These are phyloP conservation scores for Prionace glauca DNA, from an alignment of 2,797 vertebrate genomes.

Conservation along the genomic window DNA sequence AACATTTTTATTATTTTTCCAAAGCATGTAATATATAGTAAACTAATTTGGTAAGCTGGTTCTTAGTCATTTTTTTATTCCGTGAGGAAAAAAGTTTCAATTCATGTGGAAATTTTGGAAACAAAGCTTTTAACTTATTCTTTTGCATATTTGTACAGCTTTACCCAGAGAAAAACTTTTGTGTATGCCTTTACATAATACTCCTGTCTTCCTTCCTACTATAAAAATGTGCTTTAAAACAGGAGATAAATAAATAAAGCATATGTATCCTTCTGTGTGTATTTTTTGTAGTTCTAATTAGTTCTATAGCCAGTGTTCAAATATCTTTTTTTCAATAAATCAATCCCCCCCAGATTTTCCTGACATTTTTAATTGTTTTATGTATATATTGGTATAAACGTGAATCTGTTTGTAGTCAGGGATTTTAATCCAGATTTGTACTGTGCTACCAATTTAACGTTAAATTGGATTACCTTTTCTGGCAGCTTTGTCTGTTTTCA, in stretches of 20 bases:
- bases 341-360: not conserved
- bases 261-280: not conserved
- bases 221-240: slow-evolving; percentile 37
- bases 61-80: slow-evolving; percentile 85
- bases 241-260: slow-evolving; percentile 31
- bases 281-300: not conserved
- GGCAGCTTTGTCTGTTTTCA: not conserved
- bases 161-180: slow-evolving; percentile 58
- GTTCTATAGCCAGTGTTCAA: not conserved
- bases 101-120: slow-evolving; percentile 32
- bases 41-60: slow-evolving; percentile 86
- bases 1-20: slow-evolving; percentile 47
- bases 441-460: not conserved
- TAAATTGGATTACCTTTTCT: not conserved
- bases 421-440: not conserved
- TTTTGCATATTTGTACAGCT: slow-evolving; percentile 68
- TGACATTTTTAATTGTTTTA: not conserved
- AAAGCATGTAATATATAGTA: slow-evolving; percentile 92
- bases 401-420: not conserved
- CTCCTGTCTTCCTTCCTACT: slow-evolving; percentile 26
- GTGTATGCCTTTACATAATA: slow-evolving; percentile 60
- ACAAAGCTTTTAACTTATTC: slow-evolving; percentile 52
- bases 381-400: not conserved
- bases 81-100: slow-evolving; percentile 19
- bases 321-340: not conserved